Conservation (phyloP, 2,797 vertebrate species). For the Coluber constrictor region DNA sequence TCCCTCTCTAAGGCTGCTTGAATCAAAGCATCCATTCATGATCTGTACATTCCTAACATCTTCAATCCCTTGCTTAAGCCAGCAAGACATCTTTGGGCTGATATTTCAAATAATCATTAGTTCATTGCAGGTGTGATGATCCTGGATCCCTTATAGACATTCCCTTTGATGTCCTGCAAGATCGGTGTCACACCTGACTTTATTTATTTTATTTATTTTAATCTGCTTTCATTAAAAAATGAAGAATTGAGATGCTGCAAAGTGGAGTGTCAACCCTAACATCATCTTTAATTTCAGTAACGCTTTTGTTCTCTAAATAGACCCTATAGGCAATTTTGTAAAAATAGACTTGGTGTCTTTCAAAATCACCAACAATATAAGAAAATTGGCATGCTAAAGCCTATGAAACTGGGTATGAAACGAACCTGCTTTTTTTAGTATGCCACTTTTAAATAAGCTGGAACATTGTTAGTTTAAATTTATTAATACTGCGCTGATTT, state of each 20-base stretch:
- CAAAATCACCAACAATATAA: not conserved
- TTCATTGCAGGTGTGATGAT: not conserved
- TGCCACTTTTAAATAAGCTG: not conserved
- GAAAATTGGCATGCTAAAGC: not conserved
- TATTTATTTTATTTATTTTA: not conserved
- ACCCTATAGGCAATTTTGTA: not conserved
- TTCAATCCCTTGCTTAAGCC: slow-evolving; percentile 27
- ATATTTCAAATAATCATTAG: slow-evolving; percentile 5
- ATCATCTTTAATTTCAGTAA: not conserved
- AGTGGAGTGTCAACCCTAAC: not conserved
- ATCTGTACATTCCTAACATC: not conserved
- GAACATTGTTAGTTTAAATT: not conserved
- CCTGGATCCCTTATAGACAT: not conserved
- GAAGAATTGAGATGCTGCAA: not conserved
- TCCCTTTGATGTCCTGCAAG: not conserved
- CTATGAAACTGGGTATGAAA: not conserved
- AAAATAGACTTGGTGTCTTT: not conserved
- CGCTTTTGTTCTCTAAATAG: not conserved
- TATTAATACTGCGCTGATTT: not conserved
- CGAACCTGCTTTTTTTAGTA: not conserved
- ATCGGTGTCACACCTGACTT: not conserved
- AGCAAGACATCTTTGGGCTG: slow-evolving; percentile 20
- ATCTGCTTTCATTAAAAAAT: not conserved
- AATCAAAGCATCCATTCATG: not conserved
- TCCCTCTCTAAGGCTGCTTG: not conserved